Base-by-base conservation (phyloP, 2,113 vertebrate species). In the Choloepus hoffmanni region DNA sequence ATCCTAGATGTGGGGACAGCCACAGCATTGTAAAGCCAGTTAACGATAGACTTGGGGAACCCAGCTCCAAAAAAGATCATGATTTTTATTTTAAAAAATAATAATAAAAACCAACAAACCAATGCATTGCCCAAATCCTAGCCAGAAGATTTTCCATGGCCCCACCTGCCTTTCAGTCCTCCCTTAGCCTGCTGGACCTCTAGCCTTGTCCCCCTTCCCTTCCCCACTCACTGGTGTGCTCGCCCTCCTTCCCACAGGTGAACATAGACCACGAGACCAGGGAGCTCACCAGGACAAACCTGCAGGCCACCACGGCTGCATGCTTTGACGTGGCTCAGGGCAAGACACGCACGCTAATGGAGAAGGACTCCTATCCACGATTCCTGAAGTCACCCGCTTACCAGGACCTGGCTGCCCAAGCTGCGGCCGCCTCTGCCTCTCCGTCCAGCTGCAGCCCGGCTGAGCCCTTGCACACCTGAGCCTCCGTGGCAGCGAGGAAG, bases 231-330 rank as follows among this genome's bases (percentile, higher is more conserved):
- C 60, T 60, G 50, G 0, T 2, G 16, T 30, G 45, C 30, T 14
- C 0, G 1, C 15, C 14, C 1, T 94, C 45, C 30, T 97, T 90
- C 76, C 36, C 76, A 92, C 98, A 99, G 98, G 99, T 99, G 94
- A 98, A 99, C 83, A 98, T 99, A 0, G 99, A 99, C 96, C 98
- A 99, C 0, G 98, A 99, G 96, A 99, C 99, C 85, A 98, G 98
- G 93, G 98, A 99, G 94, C 97, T 98, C 89, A 99, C 98, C 5
- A 97, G 97, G 65, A 98, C 90, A 14, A 98, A 98, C 85, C 96
- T 99, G 70, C 97, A 97, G 0, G 96, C 92, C 0, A 97, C 97
- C 93, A 98, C 97, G 0, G 96, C 96, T 0, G 8, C 93, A 0
- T 99, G 98, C 96, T 99, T 99, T 36, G 98, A 98, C 0, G 97